phyloP scores from a whole-genome alignment of 1,140 invertebrate species.

The Octopus sinensis region DNA sequence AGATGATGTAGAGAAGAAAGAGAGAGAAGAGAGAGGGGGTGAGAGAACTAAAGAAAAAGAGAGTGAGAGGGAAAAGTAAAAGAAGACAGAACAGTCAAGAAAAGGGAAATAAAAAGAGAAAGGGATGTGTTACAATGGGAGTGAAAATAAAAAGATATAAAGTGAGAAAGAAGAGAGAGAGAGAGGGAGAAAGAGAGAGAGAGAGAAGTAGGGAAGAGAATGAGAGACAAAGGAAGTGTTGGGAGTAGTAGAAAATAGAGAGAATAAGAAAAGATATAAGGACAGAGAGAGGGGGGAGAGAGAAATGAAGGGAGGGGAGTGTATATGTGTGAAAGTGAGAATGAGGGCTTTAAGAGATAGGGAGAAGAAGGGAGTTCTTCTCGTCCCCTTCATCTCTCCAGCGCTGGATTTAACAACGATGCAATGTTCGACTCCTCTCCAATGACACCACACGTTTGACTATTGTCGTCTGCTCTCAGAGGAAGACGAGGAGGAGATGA shows the following conservation, averaged over 20 bases:
- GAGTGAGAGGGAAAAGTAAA: too few relatives aligned
- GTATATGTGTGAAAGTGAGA: not conserved
- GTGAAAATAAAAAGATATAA: constrained; percentile 66
- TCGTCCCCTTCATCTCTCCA: too few relatives aligned
- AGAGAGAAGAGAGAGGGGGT: not conserved
- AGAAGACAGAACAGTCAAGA: not conserved
- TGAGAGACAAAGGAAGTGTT: not conserved
- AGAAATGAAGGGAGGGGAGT: not conserved
- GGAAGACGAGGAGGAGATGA: too few relatives aligned
- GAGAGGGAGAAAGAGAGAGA: constrained; percentile 14
- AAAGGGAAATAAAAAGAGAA: constrained; percentile 62
- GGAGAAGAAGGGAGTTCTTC: too few relatives aligned
- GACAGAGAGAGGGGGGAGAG: not conserved
- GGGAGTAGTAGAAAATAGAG: not conserved
- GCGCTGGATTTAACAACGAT: too few relatives aligned
- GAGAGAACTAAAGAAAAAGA: too few relatives aligned
- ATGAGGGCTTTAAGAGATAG: too few relatives aligned
- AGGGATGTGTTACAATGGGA: constrained; percentile 76
- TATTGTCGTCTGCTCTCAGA: too few relatives aligned
- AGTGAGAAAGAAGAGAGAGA: constrained; percentile 11
- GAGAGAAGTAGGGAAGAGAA: not conserved
- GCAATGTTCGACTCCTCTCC: too few relatives aligned
- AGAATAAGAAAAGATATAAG: constrained; percentile 6
- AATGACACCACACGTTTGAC: too few relatives aligned
- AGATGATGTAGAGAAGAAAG: not conserved